Percentiles rank a stretch among this genome's conserved stretches.
Conservation (phyloP, 1,140 invertebrate species). For the Bombus haemorrhoidalis region DNA sequence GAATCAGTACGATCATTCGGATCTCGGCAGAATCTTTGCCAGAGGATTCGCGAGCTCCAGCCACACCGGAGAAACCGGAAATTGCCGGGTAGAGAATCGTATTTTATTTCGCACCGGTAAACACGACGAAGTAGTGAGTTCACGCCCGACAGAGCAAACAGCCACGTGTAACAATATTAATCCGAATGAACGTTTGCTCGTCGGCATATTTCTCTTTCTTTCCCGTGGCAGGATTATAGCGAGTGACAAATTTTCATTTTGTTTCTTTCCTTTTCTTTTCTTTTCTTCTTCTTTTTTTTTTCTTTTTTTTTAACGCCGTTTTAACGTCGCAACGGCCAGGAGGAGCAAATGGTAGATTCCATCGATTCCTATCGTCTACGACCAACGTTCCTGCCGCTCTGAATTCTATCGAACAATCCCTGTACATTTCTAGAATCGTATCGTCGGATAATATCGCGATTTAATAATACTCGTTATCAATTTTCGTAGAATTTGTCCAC, state of each 20-base stretch:
- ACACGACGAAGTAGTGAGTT: constrained; percentile 64
- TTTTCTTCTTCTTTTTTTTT: no score
- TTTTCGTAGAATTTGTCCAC: no score
- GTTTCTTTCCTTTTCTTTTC: no score
- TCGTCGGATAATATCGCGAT: no score
- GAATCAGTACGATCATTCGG: background rate
- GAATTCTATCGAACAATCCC: no score
- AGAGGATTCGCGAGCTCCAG: constrained; percentile 16
- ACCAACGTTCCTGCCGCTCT: no score
- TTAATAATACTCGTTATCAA: no score
- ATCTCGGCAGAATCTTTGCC: constrained; percentile 34
- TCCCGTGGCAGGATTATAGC: constrained; percentile 36
- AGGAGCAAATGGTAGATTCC: no score
- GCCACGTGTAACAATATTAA: constrained; percentile 67
- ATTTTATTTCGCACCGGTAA: constrained; percentile 69
- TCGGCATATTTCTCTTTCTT: constrained; percentile 59
- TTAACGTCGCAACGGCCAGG: no score
- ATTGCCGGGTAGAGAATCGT: constrained; percentile 57
- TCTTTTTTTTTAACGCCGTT: no score
- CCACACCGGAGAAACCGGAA: constrained; percentile 53
- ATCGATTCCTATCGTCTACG: no score
- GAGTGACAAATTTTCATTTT: background rate
- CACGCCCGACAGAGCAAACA: constrained; percentile 62
- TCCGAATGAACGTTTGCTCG: constrained; percentile 66
- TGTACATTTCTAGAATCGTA: no score